Base-by-base conservation (phyloP, 2,113 vertebrate genomes). In the Callorhinus ursinus region DNA sequence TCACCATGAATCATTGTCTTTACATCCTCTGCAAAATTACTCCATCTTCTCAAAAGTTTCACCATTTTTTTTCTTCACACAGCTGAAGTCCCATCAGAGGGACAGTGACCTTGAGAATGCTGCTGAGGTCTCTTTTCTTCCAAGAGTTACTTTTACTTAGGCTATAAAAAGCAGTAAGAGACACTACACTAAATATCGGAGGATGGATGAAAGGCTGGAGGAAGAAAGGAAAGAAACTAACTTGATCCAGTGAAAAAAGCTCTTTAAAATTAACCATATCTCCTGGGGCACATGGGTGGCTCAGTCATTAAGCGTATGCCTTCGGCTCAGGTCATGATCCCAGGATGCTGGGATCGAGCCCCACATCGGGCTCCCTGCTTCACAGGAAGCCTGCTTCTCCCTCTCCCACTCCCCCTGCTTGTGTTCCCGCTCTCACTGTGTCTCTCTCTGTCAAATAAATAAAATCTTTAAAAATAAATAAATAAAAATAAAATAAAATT, bases 211-310 rank as follows among this genome's bases (percentile, higher is more conserved):
- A 42, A 67, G 46, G 1, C 28, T 89, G 42, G 26, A 42, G 10
- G 55, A 88, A 42, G 2, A 18, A 96, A 76, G 53, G n/a, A 63
- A 77, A 36, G 18, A 3, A 89, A 59, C 31, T 74, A 59, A 92
- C 31, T 82, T 83, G 51, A 90, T 57, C 1, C 72, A 71, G 21
- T 77, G 11, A 33, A 49, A 9, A 74, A 80, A 84, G 5, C n/a
- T 71, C 21, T 82, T 92, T 95, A 89, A 95, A 95, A 87, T 86
- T 90, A 87, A 77, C 59, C 59, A 74, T 21, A 61, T 92, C 13
- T 36, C 59, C 83, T 82, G 33, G 33, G 33, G 18, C 16, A 0
- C 33, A 33, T 69, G 67, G 33, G 33, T 69, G 67, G 33, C 7
- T 69, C 5, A n/a, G 67, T 69, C 0, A 3, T 69, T n/a, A 31